Evolutionary conservation across 2,113 vertebrate genomes (phyloP).

Genomic region (Burhinus bistriatus): DNA sequence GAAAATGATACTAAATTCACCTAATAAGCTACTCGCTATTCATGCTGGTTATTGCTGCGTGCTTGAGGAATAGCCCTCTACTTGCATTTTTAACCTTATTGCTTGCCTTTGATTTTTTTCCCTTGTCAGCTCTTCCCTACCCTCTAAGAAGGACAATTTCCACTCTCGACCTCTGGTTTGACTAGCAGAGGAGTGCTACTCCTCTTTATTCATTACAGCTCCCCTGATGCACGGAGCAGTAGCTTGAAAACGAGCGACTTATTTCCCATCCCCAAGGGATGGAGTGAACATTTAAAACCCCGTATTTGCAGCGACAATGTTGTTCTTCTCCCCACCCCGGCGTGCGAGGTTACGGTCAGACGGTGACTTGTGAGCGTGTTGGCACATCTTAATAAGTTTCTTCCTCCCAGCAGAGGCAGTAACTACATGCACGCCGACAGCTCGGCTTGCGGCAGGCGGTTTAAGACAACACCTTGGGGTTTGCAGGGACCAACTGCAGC

Average conservation of each 20-base stretch:
- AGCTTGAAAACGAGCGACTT: background rate
- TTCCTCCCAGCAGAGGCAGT: background rate
- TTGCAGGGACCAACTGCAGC: background rate
- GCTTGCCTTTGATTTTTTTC: background rate
- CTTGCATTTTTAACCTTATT: background rate
- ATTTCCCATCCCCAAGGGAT: background rate
- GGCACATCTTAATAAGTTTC: background rate
- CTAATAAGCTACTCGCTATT: background rate
- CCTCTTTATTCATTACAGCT: background rate
- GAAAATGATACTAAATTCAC: background rate
- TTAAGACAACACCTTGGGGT: background rate
- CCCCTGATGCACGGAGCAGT: fast-evolving
- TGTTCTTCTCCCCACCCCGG: background rate
- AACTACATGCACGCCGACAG: background rate
- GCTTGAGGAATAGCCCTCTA: background rate
- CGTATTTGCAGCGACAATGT: fast-evolving
- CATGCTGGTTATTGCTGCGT: background rate
- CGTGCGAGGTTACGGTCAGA: fast-evolving
- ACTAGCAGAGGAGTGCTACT: background rate
- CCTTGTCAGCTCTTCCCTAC: background rate
- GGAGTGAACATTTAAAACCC: background rate
- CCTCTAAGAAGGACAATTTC: background rate
- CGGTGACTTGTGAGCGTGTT: background rate
- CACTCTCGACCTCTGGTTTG: background rate
- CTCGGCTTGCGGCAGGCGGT: background rate